A percentile compares a stretch with the other conserved stretches of the same genome.
These are phyloP conservation scores for Heteropelma amictum DNA, from an alignment of 2,888 invertebrate genomes.

Conservation along the genomic window DNA sequence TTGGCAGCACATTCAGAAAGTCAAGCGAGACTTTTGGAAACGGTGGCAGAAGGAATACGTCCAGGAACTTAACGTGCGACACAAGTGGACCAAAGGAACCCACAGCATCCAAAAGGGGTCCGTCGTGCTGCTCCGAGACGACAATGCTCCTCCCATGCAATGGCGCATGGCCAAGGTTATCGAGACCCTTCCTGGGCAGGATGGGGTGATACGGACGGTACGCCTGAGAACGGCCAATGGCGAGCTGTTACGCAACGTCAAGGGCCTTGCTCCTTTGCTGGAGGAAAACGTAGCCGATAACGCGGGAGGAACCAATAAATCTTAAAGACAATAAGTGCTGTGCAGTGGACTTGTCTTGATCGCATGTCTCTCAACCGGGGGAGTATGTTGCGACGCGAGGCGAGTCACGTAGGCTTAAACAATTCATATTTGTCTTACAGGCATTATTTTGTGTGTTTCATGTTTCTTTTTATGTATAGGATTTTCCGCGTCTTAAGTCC, in stretches of 20 bases:
- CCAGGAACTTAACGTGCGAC: not conserved
- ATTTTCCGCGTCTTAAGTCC: too few relatives aligned
- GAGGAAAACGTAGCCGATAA: too few relatives aligned
- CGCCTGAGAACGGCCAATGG: not conserved
- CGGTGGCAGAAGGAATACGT: constrained; percentile 38
- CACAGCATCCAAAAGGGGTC: not conserved
- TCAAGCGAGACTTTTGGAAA: constrained; percentile 53
- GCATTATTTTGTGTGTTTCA: too few relatives aligned
- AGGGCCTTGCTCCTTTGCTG: not conserved
- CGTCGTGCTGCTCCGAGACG: not conserved
- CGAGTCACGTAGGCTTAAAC: too few relatives aligned
- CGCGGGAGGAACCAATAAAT: too few relatives aligned
- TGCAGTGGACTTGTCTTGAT: too few relatives aligned
- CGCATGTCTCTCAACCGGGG: too few relatives aligned
- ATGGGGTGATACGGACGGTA: not conserved
- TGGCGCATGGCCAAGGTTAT: not conserved
- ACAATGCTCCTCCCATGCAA: not conserved
- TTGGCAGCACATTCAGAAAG: constrained; percentile 21
- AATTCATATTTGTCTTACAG: too few relatives aligned
- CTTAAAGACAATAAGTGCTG: too few relatives aligned
- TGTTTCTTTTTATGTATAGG: too few relatives aligned
- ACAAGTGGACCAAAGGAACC: not conserved
- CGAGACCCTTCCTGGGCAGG: not conserved
- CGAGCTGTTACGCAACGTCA: not conserved
- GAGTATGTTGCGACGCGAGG: too few relatives aligned